Conservation (phyloP, 2,113 vertebrate species). For the Neolamprologus sp. region DNA sequence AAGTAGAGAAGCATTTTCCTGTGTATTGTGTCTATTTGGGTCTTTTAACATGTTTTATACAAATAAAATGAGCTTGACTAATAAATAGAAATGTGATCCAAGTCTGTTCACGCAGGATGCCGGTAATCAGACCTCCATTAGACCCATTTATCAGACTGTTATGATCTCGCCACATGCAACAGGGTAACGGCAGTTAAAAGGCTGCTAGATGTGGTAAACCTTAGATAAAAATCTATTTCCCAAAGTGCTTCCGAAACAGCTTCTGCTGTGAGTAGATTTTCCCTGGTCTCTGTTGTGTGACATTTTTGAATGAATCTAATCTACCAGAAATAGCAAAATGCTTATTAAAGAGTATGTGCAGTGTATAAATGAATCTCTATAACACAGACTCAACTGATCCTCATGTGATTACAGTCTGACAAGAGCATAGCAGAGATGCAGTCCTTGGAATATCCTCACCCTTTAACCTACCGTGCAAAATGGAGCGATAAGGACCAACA, state of each 20-base stretch:
- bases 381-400: conserved; percentile 1
- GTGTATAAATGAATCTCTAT: not conserved
- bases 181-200: not conserved
- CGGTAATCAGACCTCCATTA: not conserved
- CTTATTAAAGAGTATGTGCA: not conserved
- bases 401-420: conserved; percentile 14
- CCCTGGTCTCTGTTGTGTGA: not conserved
- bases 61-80: not conserved
- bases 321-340: not conserved
- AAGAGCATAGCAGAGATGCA: not conserved
- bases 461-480: not conserved
- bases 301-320: not conserved
- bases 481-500: not conserved
- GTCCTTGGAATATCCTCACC: not conserved
- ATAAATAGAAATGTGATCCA: not conserved
- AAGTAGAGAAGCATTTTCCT: not conserved
- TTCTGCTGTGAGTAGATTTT: not conserved
- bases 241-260: not conserved
- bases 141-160: not conserved
- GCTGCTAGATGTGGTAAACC: not conserved
- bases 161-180: not conserved
- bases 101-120: not conserved
- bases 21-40: not conserved
- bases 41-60: not conserved
- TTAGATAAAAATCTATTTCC: not conserved